A percentile compares a stretch with the other conserved stretches of the same genome.
Conservation (phyloP, 2,113 vertebrate genomes). For the Ifrita kowaldi region DNA sequence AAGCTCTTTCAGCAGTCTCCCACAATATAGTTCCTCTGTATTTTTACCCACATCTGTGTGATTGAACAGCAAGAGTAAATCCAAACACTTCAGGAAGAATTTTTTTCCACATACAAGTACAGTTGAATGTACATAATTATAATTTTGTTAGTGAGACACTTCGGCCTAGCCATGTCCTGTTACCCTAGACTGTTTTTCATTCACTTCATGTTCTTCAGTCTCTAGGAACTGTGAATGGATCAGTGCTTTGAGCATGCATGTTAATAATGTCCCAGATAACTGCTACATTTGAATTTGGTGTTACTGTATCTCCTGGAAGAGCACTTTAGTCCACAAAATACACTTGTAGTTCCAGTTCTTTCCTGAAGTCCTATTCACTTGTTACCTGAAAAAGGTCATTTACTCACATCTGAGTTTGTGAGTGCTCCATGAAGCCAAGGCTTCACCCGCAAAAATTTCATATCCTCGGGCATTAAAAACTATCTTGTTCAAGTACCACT, state of each 20-base stretch:
- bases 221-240: not conserved
- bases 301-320: not conserved
- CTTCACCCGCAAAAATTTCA: not conserved
- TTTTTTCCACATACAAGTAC: not conserved
- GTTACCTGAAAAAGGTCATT: not conserved
- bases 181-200: not conserved
- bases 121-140: not conserved
- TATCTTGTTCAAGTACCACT: not conserved
- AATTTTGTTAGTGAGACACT: not conserved
- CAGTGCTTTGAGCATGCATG: not conserved
- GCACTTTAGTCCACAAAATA: not conserved
- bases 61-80: not conserved
- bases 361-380: not conserved
- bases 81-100: not conserved
- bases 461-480: accelerated
- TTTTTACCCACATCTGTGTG: not conserved
- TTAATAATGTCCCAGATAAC: not conserved
- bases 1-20: not conserved
- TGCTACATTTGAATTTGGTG: not conserved
- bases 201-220: not conserved
- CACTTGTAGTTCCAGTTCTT: not conserved
- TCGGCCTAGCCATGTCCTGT: not conserved
- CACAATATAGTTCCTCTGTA: not conserved
- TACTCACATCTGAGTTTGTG: not conserved
- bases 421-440: not conserved